These are phyloP conservation scores for Myoxocephalus aenaeus DNA, from an alignment of 2,797 vertebrate species.

Conservation along the genomic window DNA sequence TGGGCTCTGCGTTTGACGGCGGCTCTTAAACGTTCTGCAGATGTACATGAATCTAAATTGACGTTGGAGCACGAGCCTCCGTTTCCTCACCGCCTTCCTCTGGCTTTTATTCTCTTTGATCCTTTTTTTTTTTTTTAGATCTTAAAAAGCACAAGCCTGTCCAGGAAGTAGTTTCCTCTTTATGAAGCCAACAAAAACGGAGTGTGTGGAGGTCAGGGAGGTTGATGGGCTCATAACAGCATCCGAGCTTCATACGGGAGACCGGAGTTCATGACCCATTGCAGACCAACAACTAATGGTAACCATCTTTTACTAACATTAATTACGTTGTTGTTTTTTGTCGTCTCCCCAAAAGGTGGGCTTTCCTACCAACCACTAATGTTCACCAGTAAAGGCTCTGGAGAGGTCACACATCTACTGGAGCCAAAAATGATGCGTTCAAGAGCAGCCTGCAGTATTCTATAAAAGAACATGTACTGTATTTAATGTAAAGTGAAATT, in stretches of 20 bases:
- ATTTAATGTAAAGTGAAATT: too few species aligned
- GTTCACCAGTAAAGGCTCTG: slow-evolving; percentile 3
- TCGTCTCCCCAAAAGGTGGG: not conserved
- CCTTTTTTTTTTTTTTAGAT: slow-evolving; percentile 1
- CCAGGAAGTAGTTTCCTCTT: not conserved
- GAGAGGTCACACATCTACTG: not conserved
- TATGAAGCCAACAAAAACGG: not conserved
- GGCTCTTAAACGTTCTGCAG: slow-evolving; percentile 12
- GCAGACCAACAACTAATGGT: not conserved
- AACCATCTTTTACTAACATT: not conserved
- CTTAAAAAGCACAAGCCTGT: slow-evolving; percentile 3
- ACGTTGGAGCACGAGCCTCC: not conserved
- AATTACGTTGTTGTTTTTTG: not conserved
- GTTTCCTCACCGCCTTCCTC: slow-evolving; percentile 6
- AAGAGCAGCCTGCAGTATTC: not conserved
- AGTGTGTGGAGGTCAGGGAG: not conserved
- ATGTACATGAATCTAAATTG: slow-evolving; percentile 19
- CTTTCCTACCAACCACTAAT: not conserved
- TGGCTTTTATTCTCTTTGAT: slow-evolving; percentile 27
- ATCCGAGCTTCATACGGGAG: not conserved
- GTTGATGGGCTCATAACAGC: not conserved
- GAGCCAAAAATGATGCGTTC: not conserved
- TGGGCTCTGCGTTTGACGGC: slow-evolving; percentile 22
- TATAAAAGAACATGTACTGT: too few species aligned
- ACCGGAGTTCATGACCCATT: not conserved